These are phyloP conservation scores for Lasioglossum vierecki DNA, from an alignment of 2,888 invertebrate genomes.

Conservation along the genomic window DNA sequence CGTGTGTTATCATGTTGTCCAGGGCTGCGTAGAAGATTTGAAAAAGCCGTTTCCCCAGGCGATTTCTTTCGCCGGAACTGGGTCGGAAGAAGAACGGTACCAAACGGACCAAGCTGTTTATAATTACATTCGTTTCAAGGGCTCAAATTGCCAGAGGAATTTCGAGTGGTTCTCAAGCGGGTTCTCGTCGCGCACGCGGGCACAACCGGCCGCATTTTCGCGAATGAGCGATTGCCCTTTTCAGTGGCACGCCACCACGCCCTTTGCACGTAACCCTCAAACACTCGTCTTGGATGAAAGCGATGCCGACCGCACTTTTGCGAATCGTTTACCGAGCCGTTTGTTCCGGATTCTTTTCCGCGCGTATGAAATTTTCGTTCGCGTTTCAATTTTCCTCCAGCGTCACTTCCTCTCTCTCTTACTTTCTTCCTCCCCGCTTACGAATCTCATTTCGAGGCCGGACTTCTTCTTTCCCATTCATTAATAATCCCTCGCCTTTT, in stretches of 20 bases:
- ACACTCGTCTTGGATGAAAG: constrained; percentile 47
- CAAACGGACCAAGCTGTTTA: constrained; percentile 16
- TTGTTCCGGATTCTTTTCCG: not conserved
- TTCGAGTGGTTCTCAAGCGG: constrained; percentile 8
- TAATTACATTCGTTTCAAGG: not conserved
- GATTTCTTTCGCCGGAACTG: constrained; percentile 36
- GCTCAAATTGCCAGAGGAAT: constrained; percentile 1
- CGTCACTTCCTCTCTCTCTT: too few relatives aligned
- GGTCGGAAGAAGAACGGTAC: not conserved
- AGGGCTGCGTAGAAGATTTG: not conserved
- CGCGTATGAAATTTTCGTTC: constrained; percentile 8
- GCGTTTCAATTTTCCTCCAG: not conserved
- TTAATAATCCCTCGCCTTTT: not conserved
- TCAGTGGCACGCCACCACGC: constrained; percentile 38
- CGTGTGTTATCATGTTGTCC: not conserved
- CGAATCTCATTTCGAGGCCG: not conserved
- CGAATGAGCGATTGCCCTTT: constrained; percentile 39
- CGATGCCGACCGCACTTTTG: constrained; percentile 24
- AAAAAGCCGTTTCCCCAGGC: not conserved
- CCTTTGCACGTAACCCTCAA: constrained; percentile 58
- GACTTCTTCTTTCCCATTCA: not conserved
- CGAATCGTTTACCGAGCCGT: constrained; percentile 34
- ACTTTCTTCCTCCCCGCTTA: not conserved
- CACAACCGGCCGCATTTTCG: not conserved
- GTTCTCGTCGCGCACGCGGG: not conserved